These are phyloP conservation scores for Embidobia sp. DNA, from an alignment of 2,888 invertebrate genomes.

Conservation along the genomic window DNA sequence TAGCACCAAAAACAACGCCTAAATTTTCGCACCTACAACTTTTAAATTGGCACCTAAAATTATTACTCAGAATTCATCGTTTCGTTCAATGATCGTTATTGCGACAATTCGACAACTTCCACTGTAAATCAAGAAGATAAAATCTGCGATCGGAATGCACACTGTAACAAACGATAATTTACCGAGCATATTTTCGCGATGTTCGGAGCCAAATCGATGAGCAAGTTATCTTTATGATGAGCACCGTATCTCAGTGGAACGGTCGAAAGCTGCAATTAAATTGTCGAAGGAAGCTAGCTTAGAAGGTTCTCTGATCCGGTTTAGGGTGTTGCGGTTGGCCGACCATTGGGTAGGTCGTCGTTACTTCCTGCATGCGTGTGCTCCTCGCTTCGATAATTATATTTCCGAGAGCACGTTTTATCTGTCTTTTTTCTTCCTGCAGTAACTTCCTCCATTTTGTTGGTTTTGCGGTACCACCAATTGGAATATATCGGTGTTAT, in stretches of 20 bases:
- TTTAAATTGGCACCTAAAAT: no score
- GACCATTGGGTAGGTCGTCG: slow-evolving; percentile 65
- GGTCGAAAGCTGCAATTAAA: slow-evolving; percentile 63
- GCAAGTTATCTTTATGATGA: slow-evolving; percentile 27
- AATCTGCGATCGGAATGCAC: background rate
- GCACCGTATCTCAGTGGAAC: slow-evolving; percentile 38
- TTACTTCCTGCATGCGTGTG: slow-evolving; percentile 68
- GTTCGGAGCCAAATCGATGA: slow-evolving; percentile 31
- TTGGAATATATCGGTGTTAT: slow-evolving; percentile 26
- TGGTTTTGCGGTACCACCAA: slow-evolving; percentile 18
- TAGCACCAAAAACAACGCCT: no score
- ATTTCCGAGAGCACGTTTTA: slow-evolving; percentile 57
- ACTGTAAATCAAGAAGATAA: no score
- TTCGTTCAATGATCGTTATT: no score
- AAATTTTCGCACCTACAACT: no score
- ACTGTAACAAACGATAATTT: background rate
- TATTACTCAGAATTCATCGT: no score
- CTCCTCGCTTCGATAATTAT: slow-evolving; percentile 59
- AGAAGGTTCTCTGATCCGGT: slow-evolving; percentile 68
- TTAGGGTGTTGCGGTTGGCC: slow-evolving; percentile 74
- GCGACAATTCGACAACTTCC: no score
- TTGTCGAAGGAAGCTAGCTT: slow-evolving; percentile 65
- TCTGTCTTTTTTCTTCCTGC: slow-evolving; percentile 37
- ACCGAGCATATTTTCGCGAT: slow-evolving; percentile 8
- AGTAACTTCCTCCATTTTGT: slow-evolving; percentile 40